A percentile compares a stretch with the other conserved stretches of the same genome.
Evolutionary conservation across 2,113 vertebrate species (phyloP).

Genomic region (Plectropomus leopardus): DNA sequence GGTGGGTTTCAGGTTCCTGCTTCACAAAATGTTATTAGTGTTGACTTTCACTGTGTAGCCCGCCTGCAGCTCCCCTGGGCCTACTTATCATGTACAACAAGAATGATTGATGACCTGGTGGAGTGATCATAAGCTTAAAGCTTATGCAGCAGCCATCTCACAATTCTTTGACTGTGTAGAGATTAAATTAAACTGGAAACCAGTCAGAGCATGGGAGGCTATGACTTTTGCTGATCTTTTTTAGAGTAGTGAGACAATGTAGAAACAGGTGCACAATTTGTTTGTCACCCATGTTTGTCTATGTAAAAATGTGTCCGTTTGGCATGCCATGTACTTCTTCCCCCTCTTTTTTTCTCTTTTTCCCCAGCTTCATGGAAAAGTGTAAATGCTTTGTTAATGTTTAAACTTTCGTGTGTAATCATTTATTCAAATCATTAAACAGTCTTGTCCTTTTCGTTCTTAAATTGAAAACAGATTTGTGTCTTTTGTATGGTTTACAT

Average conservation of each 20-base stretch:
- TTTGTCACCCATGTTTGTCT: slow-evolving; percentile 61
- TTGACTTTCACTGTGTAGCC: slow-evolving; percentile 60
- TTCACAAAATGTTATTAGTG: slow-evolving; percentile 57
- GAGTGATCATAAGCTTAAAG: slow-evolving; percentile 47
- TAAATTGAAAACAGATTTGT: background rate
- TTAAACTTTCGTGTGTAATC: slow-evolving; percentile 29
- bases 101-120: slow-evolving; percentile 54
- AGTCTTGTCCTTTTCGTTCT: background rate
- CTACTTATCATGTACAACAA: slow-evolving; percentile 66
- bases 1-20: slow-evolving; percentile 60
- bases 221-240: slow-evolving; percentile 36
- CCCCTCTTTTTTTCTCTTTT: background rate
- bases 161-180: slow-evolving; percentile 32
- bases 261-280: slow-evolving; percentile 71
- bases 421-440: slow-evolving; percentile 24
- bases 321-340: background rate
- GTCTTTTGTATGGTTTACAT: background rate
- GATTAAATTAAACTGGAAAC: slow-evolving; percentile 49
- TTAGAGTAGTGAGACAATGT: slow-evolving; percentile 14
- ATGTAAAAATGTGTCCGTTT: slow-evolving; percentile 64
- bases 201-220: slow-evolving; percentile 3
- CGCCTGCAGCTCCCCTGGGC: slow-evolving; percentile 44
- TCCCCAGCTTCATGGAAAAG: background rate
- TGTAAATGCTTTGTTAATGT: slow-evolving; percentile 33
- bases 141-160: slow-evolving; percentile 42